These are phyloP conservation scores for Protonibea diacanthus DNA, from an alignment of 2,797 vertebrate species.

Conservation along the genomic window DNA sequence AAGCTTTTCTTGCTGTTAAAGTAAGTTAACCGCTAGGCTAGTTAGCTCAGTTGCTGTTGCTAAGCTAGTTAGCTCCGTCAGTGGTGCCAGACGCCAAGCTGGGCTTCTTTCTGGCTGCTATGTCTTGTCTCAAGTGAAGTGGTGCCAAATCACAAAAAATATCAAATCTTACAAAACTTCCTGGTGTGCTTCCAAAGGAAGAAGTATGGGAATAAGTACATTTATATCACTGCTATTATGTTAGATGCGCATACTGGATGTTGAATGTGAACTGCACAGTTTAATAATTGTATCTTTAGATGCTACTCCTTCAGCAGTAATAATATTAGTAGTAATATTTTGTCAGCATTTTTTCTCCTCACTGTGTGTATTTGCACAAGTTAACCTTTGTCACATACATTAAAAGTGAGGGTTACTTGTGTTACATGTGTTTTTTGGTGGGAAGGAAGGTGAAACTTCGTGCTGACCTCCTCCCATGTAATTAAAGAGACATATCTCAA, in stretches of 20 bases:
- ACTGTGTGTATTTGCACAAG: neutral
- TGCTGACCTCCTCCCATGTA: constrained; percentile 10
- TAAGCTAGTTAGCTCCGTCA: too few species aligned
- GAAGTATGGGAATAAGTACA: neutral
- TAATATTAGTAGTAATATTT: too few species aligned
- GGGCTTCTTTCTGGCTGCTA: too few species aligned
- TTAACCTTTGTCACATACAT: neutral
- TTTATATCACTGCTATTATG: neutral
- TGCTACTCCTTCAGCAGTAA: neutral
- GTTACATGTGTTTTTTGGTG: constrained; percentile 46
- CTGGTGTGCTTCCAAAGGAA: neutral
- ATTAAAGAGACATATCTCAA: constrained; percentile 24
- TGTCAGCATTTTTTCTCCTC: neutral
- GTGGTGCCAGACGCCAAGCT: too few species aligned
- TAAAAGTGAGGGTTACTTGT: constrained; percentile 30
- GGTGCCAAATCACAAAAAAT: too few species aligned
- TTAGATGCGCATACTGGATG: neutral
- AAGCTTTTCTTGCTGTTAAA: too few species aligned
- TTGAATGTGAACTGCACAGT: neutral
- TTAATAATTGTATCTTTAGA: neutral
- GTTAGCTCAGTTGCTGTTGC: too few species aligned
- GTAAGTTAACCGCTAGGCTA: too few species aligned
- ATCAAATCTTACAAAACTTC: too few species aligned
- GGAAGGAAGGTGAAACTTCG: constrained; percentile 19
- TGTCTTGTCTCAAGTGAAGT: too few species aligned